Evolutionary conservation across 1,140 invertebrate species (phyloP).

Genomic region (Achroia grisella): DNA sequence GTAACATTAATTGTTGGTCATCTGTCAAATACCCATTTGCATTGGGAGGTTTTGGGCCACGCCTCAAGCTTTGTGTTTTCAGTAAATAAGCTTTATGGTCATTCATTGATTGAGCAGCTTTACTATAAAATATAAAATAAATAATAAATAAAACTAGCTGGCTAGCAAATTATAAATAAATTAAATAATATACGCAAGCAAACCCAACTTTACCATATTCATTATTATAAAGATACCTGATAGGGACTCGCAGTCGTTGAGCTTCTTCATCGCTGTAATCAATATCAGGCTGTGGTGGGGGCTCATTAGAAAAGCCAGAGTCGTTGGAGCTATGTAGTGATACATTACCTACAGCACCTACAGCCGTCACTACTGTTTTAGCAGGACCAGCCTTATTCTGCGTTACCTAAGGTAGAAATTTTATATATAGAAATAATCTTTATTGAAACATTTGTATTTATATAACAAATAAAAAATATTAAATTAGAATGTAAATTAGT

Average conservation of each 20-base stretch:
- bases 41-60: constrained; percentile 61
- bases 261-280: constrained; percentile 93
- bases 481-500: no score
- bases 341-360: constrained; percentile 78
- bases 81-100: constrained; percentile 76
- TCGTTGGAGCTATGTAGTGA: constrained; percentile 93
- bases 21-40: constrained; percentile 74
- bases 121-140: constrained; percentile 63
- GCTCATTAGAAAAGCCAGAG: constrained; percentile 92
- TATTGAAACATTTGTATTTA: not conserved
- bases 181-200: constrained; percentile 26
- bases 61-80: constrained; percentile 63
- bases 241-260: constrained; percentile 76
- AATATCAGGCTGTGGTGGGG: constrained; percentile 89
- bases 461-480: no score
- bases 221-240: constrained; percentile 76
- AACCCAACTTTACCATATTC: constrained; percentile 5
- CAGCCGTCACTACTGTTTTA: constrained; percentile 61
- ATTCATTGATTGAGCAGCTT: constrained; percentile 65
- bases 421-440: not conserved
- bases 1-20: constrained; percentile 69
- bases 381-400: constrained; percentile 68
- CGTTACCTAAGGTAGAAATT: constrained; percentile 40
- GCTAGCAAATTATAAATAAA: constrained; percentile 10
- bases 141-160: constrained; percentile 34